Conservation (phyloP, 2,113 vertebrate genomes). For the Podocnemis expansa region DNA sequence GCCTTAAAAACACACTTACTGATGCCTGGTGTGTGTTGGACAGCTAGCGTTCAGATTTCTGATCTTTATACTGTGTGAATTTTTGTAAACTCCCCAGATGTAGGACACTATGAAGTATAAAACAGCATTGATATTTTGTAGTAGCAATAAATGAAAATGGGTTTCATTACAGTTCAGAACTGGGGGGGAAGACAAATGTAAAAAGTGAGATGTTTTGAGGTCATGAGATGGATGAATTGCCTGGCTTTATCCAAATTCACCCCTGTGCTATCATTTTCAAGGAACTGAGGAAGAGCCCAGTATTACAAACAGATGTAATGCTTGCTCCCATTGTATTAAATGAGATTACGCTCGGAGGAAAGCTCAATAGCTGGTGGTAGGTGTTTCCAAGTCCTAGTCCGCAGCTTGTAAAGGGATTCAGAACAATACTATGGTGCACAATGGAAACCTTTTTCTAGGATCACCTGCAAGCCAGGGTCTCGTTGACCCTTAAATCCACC, state of each 20-base stretch:
- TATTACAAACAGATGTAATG: background rate
- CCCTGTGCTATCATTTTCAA: background rate
- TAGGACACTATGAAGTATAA: background rate
- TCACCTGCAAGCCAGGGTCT: background rate
- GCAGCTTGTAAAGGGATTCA: background rate
- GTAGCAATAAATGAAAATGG: background rate
- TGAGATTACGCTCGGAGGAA: background rate
- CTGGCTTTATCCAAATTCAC: background rate
- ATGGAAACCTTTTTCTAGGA: background rate
- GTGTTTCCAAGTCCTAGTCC: background rate
- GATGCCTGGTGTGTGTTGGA: background rate
- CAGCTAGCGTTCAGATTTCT: background rate
- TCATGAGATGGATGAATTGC: background rate
- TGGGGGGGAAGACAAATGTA: background rate
- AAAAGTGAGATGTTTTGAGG: background rate
- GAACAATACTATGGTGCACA: background rate
- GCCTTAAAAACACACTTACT: background rate
- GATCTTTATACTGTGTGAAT: slow-evolving; percentile 9
- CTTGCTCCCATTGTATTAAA: background rate
- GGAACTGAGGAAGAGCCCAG: background rate
- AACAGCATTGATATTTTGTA: background rate
- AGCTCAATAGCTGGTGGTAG: background rate
- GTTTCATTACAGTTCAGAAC: background rate
- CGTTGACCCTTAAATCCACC: background rate
- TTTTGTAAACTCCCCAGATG: slow-evolving; percentile 11